A percentile compares a stretch with the other conserved stretches of the same genome.
phyloP scores from a whole-genome alignment of 2,113 vertebrate genomes.

The Nanorana parkeri region DNA sequence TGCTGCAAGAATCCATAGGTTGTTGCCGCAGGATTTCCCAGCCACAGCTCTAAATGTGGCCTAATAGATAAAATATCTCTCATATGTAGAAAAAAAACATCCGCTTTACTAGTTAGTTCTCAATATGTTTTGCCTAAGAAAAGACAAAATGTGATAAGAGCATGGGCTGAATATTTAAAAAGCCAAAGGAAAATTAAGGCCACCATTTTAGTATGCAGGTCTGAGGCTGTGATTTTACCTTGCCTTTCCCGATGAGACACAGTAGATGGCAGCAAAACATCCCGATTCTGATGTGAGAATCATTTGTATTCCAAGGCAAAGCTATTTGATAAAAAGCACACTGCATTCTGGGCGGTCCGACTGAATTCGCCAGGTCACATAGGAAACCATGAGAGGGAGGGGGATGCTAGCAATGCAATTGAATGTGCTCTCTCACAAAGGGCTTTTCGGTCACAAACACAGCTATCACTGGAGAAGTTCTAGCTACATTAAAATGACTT shows the following conservation, averaged over 20 bases:
- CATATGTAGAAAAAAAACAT: background rate
- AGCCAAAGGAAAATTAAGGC: background rate
- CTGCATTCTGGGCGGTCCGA: background rate
- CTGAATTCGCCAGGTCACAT: constrained; percentile 1
- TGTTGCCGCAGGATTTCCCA: too few species aligned
- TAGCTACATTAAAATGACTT: background rate
- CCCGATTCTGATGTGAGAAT: constrained; percentile 49
- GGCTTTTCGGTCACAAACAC: constrained; percentile 24
- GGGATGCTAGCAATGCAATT: constrained; percentile 2
- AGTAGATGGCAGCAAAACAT: constrained; percentile 75
- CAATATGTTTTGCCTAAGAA: background rate
- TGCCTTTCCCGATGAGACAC: constrained; percentile 64
- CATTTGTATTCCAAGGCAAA: background rate
- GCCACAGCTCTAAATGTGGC: too few species aligned
- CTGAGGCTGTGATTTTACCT: background rate
- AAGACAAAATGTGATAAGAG: background rate
- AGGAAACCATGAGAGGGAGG: constrained; percentile 54
- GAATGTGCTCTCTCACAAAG: constrained; percentile 41
- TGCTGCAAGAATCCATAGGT: too few species aligned
- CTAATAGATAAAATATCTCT: too few species aligned
- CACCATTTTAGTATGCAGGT: constrained; percentile 37
- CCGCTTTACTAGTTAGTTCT: background rate
- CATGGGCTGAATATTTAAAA: constrained; percentile 29
- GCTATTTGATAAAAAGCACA: background rate
- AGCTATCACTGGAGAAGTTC: constrained; percentile 19